Conservation (phyloP, 2,888 invertebrate genomes). For the Cryptocheilus praepositus region DNA sequence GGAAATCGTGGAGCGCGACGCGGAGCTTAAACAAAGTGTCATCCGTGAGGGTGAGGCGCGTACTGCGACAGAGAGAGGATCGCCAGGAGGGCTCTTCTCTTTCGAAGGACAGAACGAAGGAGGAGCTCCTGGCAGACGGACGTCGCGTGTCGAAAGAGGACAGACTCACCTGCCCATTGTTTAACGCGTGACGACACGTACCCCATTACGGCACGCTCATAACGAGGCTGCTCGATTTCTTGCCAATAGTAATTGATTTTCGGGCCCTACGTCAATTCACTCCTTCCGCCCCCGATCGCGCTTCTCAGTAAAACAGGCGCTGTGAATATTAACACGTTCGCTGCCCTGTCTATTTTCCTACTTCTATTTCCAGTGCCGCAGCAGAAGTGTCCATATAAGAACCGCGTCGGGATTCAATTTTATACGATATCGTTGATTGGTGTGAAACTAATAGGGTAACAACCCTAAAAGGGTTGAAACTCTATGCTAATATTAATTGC, state of each 20-base stretch:
- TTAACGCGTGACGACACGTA: constrained; percentile 39
- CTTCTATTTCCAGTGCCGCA: too few relatives aligned
- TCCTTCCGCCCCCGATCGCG: too few relatives aligned
- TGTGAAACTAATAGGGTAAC: too few relatives aligned
- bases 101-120: constrained; percentile 43
- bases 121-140: constrained; percentile 36
- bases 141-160: constrained; percentile 38
- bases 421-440: too few relatives aligned
- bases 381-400: too few relatives aligned
- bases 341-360: too few relatives aligned
- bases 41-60: constrained; percentile 57
- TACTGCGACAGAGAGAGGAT: constrained; percentile 54
- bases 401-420: too few relatives aligned
- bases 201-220: constrained; percentile 39
- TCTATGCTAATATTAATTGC: too few relatives aligned
- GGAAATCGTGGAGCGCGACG: not conserved
- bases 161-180: constrained; percentile 40
- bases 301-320: too few relatives aligned
- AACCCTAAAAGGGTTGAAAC: too few relatives aligned
- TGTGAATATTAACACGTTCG: too few relatives aligned
- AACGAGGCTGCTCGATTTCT: constrained; percentile 45
- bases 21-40: constrained; percentile 52
- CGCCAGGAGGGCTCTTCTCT: constrained; percentile 28
- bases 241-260: constrained; percentile 49
- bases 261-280: too few relatives aligned